Evolutionary conservation across 2,113 vertebrate species (phyloP), one percentile per base, ranked within the genome.

Genomic region (Loxodonta africana): DNA sequence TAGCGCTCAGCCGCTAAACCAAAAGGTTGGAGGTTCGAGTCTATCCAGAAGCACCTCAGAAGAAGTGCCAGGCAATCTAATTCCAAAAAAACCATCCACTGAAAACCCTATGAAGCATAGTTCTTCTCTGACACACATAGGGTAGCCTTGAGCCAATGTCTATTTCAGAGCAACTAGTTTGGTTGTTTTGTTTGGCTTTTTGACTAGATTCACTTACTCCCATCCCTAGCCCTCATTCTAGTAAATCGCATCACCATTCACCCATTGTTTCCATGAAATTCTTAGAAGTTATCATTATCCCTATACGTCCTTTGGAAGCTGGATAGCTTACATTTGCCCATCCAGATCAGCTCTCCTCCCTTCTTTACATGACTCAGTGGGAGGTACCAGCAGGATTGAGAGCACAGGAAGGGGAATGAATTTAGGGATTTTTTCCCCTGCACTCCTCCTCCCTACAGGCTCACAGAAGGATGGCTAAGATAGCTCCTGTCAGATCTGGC

Each of bases 181-280:
- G 25, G 63, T 28, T 65, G 63, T 28, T 65, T 57, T 12, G 15
- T 63, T 63, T 20, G 20, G 62, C 25, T 65, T 28, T 65, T 65
- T 28, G 23, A 25, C 30, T 87, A 88, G 18, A 83, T 87, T 83
- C 14, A 30, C 46, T 69, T 23, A 80, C 57, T 48, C 23, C 8
- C 20, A 74, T 94, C 21, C 20, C 53, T 74, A 91, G 46, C 14
- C n/a, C 33, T 83, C 51, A 83, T 71, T 91, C 37, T 71, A 87
- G 62, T 73, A 73, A 83, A 96, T 77, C 67, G 14, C 20, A 74
- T n/a, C 37, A 65, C n/a, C 30, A 48, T 80, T 91, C 63, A 91
- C 25, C 6, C 20, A 78, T 11, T 44, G 10, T 57, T 91, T 14
- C 28, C 87, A 28, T 4, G 41, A 62, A 84, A 95, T 63, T 78